These are phyloP conservation scores for Tipula helvola DNA, from an alignment of 2,888 invertebrate genomes.

Conservation along the genomic window DNA sequence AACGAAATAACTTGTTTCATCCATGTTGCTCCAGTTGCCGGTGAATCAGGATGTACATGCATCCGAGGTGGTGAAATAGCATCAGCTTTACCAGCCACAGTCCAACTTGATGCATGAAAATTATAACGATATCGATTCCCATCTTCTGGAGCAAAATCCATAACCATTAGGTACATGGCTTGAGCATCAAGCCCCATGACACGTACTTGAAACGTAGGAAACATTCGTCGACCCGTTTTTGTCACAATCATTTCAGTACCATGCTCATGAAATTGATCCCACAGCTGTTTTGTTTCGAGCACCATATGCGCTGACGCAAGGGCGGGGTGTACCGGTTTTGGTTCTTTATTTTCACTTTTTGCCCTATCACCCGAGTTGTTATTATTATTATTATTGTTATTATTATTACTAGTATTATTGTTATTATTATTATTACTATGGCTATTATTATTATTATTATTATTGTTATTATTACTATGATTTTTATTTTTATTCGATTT, in stretches of 20 bases:
- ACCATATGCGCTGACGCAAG: conserved; percentile 65
- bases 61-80: conserved; percentile 90
- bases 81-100: conserved; percentile 83
- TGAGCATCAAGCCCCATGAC: conserved; percentile 78
- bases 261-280: conserved; percentile 92
- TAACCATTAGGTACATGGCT: conserved; percentile 84
- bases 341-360: background rate
- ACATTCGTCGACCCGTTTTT: conserved; percentile 91
- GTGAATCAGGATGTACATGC: conserved; percentile 94
- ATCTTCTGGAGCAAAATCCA: conserved; percentile 92
- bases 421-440: conserved; percentile 26
- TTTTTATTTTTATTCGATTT: conserved; percentile 17
- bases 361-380: conserved; percentile 19
- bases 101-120: conserved; percentile 80
- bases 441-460: too few relatives aligned
- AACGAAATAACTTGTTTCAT: conserved; percentile 95
- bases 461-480: conserved; percentile 32
- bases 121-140: conserved; percentile 95
- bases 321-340: conserved; percentile 51
- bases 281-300: conserved; percentile 80
- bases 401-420: conserved; percentile 27
- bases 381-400: conserved; percentile 22
- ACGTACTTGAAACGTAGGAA: conserved; percentile 85
- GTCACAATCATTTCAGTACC: conserved; percentile 99
- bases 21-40: conserved; percentile 88